phyloP scores from a whole-genome alignment of 1,140 invertebrate species.

The Metopolophium dirhodum region DNA sequence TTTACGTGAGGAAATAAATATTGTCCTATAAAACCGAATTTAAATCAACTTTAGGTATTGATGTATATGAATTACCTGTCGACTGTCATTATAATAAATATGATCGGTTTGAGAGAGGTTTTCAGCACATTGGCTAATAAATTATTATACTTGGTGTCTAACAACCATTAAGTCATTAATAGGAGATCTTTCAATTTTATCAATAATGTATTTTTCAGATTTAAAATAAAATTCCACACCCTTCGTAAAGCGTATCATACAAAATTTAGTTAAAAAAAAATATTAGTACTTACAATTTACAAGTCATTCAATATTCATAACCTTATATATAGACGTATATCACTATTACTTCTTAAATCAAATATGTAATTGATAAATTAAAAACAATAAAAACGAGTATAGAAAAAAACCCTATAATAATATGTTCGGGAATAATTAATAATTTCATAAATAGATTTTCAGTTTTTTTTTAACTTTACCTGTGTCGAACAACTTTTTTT shows the following conservation, averaged over 20 bases:
- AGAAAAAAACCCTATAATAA: too few relatives aligned
- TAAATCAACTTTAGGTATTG: background rate
- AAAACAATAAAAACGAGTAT: too few relatives aligned
- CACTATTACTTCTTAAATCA: background rate
- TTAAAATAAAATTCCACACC: background rate
- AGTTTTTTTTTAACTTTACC: too few relatives aligned
- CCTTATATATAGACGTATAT: too few relatives aligned
- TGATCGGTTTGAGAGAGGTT: background rate
- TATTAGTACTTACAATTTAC: background rate
- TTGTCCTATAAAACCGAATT: background rate
- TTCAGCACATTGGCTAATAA: background rate
- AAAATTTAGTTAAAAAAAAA: background rate
- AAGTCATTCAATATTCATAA: background rate
- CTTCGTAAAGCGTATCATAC: fast-evolving
- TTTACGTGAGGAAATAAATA: too few relatives aligned
- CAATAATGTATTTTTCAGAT: background rate
- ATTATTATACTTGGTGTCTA: background rate
- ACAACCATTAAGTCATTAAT: too few relatives aligned
- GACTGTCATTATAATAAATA: background rate
- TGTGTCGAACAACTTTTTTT: too few relatives aligned
- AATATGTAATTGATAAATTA: background rate
- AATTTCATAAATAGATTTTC: too few relatives aligned
- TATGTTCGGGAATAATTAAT: too few relatives aligned
- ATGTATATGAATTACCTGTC: background rate
- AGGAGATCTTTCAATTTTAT: background rate